Percentiles rank a stretch among this genome's conserved stretches.
Evolutionary conservation across 2,797 vertebrate species (phyloP).

Genomic region (Sebastes elongatus): DNA sequence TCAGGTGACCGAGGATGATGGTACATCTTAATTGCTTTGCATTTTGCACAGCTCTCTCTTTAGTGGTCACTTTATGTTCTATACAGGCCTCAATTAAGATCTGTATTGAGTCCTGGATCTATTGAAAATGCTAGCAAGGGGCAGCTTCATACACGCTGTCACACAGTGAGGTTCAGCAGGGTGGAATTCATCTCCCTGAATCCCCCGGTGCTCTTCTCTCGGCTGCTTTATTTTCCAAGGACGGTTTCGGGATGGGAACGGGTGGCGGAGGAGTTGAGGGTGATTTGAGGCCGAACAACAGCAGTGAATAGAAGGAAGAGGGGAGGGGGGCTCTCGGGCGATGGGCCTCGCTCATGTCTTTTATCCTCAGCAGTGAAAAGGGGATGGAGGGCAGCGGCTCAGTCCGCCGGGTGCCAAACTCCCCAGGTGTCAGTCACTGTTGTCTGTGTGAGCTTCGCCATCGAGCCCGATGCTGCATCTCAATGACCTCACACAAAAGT

Average conservation of each 20-base stretch:
- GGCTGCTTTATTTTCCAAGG: conserved; percentile 31
- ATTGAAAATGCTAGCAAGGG: conserved; percentile 35
- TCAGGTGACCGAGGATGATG: conserved; percentile 1
- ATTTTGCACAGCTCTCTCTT: background rate
- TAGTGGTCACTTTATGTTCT: conserved; percentile 28
- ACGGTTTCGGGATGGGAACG: conserved; percentile 39
- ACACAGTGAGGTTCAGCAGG: conserved; percentile 27
- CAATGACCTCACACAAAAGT: conserved; percentile 75
- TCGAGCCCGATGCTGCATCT: conserved; percentile 65
- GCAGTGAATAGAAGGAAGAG: conserved; percentile 50
- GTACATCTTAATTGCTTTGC: conserved; percentile 10
- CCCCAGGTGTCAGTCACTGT: conserved; percentile 58
- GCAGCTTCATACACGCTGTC: conserved; percentile 51
- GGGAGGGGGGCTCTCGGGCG: conserved; percentile 19
- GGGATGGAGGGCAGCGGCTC: conserved; percentile 29
- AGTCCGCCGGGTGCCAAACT: conserved; percentile 46
- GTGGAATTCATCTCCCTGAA: conserved; percentile 35
- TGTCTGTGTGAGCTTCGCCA: conserved; percentile 21
- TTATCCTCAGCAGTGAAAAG: conserved; percentile 54
- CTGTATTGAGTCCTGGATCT: background rate
- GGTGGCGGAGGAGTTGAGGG: conserved; percentile 6
- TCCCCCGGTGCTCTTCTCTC: background rate
- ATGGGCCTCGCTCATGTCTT: conserved; percentile 55
- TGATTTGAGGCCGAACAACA: conserved; percentile 42
- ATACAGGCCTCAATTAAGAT: background rate